phyloP scores from a whole-genome alignment of 2,113 vertebrate genomes.

The Gobio gobio region DNA sequence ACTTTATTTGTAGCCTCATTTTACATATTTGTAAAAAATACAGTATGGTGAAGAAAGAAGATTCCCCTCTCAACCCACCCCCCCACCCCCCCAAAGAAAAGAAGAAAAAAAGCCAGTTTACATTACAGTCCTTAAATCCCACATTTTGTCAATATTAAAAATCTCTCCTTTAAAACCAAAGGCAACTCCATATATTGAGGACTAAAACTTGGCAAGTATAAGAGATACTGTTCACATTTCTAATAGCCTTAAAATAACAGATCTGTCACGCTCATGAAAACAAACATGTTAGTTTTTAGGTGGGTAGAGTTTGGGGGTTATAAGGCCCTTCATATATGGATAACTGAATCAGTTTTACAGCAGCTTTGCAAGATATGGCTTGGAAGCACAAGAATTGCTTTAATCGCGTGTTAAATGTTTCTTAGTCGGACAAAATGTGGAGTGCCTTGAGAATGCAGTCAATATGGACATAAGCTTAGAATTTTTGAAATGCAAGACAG shows the following conservation, averaged over 20 bases:
- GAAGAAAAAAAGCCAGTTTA: slow-evolving; percentile 44
- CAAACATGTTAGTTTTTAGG: background rate
- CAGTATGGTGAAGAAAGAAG: slow-evolving; percentile 62
- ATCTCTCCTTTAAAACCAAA: slow-evolving; percentile 37
- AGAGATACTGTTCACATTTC: slow-evolving; percentile 9
- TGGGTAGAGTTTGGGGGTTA: slow-evolving; percentile 9
- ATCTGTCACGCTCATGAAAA: slow-evolving; percentile 28
- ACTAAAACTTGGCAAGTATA: slow-evolving; percentile 48
- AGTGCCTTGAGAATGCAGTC: slow-evolving; percentile 1
- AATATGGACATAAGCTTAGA: background rate
- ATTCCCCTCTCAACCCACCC: slow-evolving; percentile 41
- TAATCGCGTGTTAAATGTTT: slow-evolving; percentile 1
- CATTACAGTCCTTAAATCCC: slow-evolving; percentile 37
- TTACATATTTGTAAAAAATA: slow-evolving; percentile 75
- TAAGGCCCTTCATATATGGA: slow-evolving; percentile 36
- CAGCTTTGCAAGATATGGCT: slow-evolving; percentile 63
- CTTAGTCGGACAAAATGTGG: background rate
- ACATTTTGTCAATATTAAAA: slow-evolving; percentile 43
- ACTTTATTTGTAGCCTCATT: slow-evolving; percentile 72
- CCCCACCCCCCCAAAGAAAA: slow-evolving; percentile 1
- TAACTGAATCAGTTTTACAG: slow-evolving; percentile 11
- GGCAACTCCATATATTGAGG: slow-evolving; percentile 3
- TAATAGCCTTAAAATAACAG: slow-evolving; percentile 15
- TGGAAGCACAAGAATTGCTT: slow-evolving; percentile 70
- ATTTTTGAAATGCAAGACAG: background rate